phyloP scores from a whole-genome alignment of 1,140 invertebrate genomes.

The Drosophila kohkoa region DNA sequence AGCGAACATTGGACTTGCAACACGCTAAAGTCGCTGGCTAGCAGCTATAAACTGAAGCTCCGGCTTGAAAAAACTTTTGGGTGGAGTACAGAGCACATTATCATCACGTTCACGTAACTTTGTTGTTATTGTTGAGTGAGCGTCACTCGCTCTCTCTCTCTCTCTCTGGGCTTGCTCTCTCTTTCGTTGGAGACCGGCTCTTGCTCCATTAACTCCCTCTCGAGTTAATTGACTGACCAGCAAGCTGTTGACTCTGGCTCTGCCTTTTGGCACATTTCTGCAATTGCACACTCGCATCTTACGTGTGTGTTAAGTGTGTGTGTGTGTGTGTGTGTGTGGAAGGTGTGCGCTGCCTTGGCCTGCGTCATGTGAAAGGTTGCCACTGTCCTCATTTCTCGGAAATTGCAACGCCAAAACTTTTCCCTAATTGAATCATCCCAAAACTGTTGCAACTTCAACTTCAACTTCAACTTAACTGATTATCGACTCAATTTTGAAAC shows the following conservation, averaged over 20 bases:
- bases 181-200: conserved; percentile 49
- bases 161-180: neutral
- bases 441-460: neutral
- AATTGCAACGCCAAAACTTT: neutral
- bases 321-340: neutral
- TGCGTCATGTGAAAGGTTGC: conserved; percentile 67
- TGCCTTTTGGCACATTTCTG: conserved; percentile 59
- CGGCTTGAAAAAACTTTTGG: conserved; percentile 6
- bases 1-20: conserved; percentile 50
- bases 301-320: conserved; percentile 18
- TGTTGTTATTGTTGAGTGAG: conserved; percentile 23
- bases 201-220: conserved; percentile 69
- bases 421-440: conserved; percentile 6
- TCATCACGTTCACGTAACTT: conserved; percentile 62
- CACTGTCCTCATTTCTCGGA: conserved; percentile 17
- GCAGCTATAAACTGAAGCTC: neutral
- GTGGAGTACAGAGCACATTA: conserved; percentile 29
- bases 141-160: neutral
- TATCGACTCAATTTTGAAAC: neutral
- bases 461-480: neutral
- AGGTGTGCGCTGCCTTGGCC: neutral
- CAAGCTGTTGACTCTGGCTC: conserved; percentile 9
- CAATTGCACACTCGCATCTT: conserved; percentile 13
- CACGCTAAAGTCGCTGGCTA: conserved; percentile 47
- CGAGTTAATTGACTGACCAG: conserved; percentile 32